A percentile compares a stretch with the other conserved stretches of the same genome.
These are phyloP conservation scores for Vespertilio murinus DNA, from an alignment of 2,797 vertebrate species.

Conservation along the genomic window DNA sequence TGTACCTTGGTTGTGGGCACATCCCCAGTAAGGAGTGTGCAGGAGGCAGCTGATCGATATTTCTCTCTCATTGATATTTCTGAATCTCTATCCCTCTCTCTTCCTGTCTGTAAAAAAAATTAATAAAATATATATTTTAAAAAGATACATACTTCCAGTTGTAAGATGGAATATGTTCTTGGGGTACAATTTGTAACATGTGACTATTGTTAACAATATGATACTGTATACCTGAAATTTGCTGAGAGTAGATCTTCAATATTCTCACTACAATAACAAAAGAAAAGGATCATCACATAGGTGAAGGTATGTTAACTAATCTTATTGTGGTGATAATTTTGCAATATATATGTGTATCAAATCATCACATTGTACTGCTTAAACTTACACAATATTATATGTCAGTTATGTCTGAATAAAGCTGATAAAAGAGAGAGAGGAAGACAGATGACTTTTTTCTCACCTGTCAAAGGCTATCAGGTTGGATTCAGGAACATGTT, in stretches of 20 bases:
- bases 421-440: background rate
- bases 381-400: background rate
- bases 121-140: no score
- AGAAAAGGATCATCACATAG: background rate
- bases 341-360: background rate
- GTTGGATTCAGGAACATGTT: background rate
- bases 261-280: background rate
- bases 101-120: no score
- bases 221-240: background rate
- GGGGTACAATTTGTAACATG: background rate
- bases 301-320: background rate
- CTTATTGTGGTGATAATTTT: background rate
- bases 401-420: background rate
- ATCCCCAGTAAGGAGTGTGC: no score
- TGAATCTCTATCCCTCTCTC: no score
- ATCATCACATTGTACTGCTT: background rate
- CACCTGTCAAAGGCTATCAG: background rate
- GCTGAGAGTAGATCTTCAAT: background rate
- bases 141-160: background rate
- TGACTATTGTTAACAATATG: background rate
- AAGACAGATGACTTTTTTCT: background rate
- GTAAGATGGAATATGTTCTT: background rate
- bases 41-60: no score
- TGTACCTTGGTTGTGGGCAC: no score
- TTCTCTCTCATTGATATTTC: no score